Conservation (phyloP, 2,113 vertebrate species). For the Mugil cephalus region DNA sequence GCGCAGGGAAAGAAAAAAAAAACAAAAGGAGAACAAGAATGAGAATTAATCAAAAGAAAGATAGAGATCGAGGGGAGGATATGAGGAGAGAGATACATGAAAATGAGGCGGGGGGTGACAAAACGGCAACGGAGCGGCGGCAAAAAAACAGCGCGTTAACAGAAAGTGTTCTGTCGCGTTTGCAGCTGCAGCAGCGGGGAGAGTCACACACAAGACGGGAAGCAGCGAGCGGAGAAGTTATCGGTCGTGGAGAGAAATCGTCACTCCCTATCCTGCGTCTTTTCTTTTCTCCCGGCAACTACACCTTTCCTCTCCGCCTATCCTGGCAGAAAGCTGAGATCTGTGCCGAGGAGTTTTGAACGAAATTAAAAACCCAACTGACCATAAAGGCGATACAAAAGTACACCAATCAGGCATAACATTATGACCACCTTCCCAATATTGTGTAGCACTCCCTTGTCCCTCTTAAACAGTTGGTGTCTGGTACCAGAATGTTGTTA, state of each 20-base stretch:
- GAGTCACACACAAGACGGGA: slow-evolving; percentile 4
- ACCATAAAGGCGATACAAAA: no score
- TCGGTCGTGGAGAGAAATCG: slow-evolving; percentile 2
- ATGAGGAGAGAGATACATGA: not conserved
- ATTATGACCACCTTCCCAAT: no score
- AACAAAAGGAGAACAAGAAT: slow-evolving; percentile 13
- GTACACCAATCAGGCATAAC: no score
- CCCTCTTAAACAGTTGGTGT: no score
- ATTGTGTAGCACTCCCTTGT: no score
- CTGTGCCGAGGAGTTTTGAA: no score
- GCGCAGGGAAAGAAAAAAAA: not conserved
- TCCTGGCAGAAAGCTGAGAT: not conserved
- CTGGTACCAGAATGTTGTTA: no score
- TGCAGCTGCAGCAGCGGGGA: not conserved
- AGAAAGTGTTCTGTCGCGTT: no score
- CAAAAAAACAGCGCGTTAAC: not conserved
- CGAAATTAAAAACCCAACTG: no score
- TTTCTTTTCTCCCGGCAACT: not conserved
- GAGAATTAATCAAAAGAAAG: slow-evolving; percentile 28
- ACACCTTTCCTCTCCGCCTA: not conserved
- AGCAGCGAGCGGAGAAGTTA: slow-evolving; percentile 18
- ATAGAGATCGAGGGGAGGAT: slow-evolving; percentile 17
- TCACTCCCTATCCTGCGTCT: not conserved
- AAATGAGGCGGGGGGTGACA: not conserved
- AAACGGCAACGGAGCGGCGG: not conserved